Base-by-base conservation (phyloP, 2,797 vertebrate species). In the Botia almorhae region DNA sequence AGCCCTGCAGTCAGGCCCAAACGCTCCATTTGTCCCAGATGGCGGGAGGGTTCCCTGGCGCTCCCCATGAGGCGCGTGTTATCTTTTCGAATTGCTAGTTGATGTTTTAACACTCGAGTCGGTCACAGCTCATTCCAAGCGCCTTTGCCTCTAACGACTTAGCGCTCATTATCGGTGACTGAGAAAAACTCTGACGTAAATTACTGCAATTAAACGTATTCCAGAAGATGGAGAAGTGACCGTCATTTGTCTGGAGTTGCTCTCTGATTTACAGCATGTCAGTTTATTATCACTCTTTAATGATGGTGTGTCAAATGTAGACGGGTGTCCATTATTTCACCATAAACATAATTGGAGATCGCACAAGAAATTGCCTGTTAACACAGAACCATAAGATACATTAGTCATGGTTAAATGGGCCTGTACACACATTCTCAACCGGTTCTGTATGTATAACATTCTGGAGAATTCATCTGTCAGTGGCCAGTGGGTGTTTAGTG, bases 71-170 rank as follows among this genome's bases (percentile, higher is more conserved):
- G 3, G 63, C 84, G 81, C 89, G 89, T 86, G 83, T 88, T 89
- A 88, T 90, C 86, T 33, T 83, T 76, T 17, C 76, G 90, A 91
- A 93, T 92, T 90, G 89, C 87, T 85, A 81, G 85, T 87, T 90
- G 88, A 84, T 91, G 89, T 90, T 93, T 82, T 89, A 91, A 90
- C 90, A 90, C 89, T 91, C 83, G 83, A 87, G 83, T 87, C 82
- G 83, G 88, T 87, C 84, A 82, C 78, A 80, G 84, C 84, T 88
- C 80, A 89, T 88, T 91, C 74, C 82, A 82, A 89, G 87, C 79
- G 75, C 75, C 88, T 89, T 88, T 69, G 85, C 90, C 88, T 87
- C 81, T 89, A 90, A 88, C 78, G 84, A 89, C 86, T 90, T 87
- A 80, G 67, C 69, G 76, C 81, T 61, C 81, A 74, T 73, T 81